Conservation (phyloP, 35 echinoderm and acorn worm genomes). For the Ophiothrix spiculata region DNA sequence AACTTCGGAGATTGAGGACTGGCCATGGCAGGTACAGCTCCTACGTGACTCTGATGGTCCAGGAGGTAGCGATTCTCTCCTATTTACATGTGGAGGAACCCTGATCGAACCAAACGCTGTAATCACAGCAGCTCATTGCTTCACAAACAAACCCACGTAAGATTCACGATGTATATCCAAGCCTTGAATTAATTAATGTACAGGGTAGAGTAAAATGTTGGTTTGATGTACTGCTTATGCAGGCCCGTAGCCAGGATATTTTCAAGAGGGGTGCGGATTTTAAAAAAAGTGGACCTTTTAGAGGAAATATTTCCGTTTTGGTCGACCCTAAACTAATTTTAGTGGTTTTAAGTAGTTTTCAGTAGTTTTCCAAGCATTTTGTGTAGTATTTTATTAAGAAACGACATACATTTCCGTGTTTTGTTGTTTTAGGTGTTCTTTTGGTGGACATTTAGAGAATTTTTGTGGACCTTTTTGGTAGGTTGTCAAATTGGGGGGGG, state of each 20-base stretch:
- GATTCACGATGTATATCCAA: neutral
- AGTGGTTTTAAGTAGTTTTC: no score
- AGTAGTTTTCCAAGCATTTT: no score
- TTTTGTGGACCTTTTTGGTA: no score
- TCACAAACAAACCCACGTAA: conserved; percentile 6
- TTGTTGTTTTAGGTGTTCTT: no score
- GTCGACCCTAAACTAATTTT: no score
- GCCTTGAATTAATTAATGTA: neutral
- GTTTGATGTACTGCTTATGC: neutral
- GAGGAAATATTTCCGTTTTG: neutral
- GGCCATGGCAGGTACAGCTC: conserved; percentile 51
- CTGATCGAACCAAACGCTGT: conserved; percentile 24
- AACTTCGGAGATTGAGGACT: neutral
- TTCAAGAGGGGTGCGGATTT: neutral
- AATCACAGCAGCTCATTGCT: conserved; percentile 49
- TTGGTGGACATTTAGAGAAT: no score
- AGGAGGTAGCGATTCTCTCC: neutral
- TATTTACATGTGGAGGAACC: conserved; percentile 33
- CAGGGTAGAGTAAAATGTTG: neutral
- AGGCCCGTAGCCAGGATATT: neutral
- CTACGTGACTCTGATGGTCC: neutral
- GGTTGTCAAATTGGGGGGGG: no score
- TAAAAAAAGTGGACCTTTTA: neutral
- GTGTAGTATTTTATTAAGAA: no score
- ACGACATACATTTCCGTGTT: no score